Evolutionary conservation across 2,888 invertebrate genomes (phyloP).

Genomic region (Aromia moschata): DNA sequence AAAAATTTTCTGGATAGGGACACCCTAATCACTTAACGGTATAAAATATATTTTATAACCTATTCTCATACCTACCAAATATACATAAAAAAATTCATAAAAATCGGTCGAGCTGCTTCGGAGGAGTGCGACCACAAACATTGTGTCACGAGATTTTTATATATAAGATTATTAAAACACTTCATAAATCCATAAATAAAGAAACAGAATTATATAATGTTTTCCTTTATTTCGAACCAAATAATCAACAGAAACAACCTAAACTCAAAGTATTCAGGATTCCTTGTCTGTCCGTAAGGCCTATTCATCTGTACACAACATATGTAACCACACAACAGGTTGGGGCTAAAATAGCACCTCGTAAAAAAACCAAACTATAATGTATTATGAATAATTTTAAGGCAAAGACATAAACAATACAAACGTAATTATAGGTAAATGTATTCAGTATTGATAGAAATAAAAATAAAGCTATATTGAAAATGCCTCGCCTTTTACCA

Average conservation of each 20-base stretch:
- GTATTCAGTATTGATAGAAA: constrained; percentile 9
- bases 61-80: too few relatives aligned
- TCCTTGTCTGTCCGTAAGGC: constrained; percentile 40
- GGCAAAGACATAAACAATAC: constrained; percentile 20
- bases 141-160: too few relatives aligned
- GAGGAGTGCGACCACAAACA: too few relatives aligned
- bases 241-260: constrained; percentile 49
- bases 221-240: constrained; percentile 50
- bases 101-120: too few relatives aligned
- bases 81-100: too few relatives aligned
- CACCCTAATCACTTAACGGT: too few relatives aligned
- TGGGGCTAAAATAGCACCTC: constrained; percentile 43
- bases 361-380: constrained; percentile 22
- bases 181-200: constrained; percentile 11
- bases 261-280: constrained; percentile 41
- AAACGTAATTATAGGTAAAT: constrained; percentile 4
- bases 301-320: constrained; percentile 40
- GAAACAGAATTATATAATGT: constrained; percentile 20
- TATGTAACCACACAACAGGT: constrained; percentile 37
- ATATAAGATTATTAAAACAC: too few relatives aligned
- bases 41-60: too few relatives aligned
- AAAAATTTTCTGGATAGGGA: too few relatives aligned
- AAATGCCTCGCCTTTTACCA: constrained; percentile 21
- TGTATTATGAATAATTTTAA: constrained; percentile 17
- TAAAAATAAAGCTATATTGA: constrained; percentile 21